Evolutionary conservation across 2,888 invertebrate genomes (phyloP).

Genomic region (Drosophila maculinotata): DNA sequence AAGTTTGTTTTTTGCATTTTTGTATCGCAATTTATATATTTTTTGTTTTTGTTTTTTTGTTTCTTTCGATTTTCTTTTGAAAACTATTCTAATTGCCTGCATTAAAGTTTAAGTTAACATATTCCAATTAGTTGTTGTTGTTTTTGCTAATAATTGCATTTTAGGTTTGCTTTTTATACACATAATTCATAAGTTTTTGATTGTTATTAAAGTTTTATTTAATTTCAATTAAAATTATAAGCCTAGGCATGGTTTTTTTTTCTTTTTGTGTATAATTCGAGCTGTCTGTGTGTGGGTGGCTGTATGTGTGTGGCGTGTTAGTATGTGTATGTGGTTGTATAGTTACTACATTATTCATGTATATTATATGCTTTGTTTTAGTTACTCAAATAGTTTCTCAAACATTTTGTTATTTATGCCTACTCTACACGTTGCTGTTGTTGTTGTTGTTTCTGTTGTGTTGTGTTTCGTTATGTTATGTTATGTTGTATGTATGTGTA

Average conservation of each 20-base stretch:
- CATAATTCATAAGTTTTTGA: conserved; percentile 59
- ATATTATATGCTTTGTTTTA: conserved; percentile 53
- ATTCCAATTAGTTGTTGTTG: conserved; percentile 45
- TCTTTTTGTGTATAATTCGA: conserved; percentile 75
- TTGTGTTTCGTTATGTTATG: conserved; percentile 22
- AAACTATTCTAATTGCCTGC: conserved; percentile 67
- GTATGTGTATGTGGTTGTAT: conserved; percentile 49
- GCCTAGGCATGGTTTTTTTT: conserved; percentile 61
- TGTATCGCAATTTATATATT: conserved; percentile 12
- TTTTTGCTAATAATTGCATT: conserved; percentile 51
- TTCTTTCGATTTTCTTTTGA: conserved; percentile 22
- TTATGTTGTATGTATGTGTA: conserved; percentile 32
- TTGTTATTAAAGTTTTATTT: conserved; percentile 62
- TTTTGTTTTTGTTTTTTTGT: conserved; percentile 7
- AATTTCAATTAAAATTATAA: conserved; percentile 69
- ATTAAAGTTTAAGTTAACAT: conserved; percentile 63
- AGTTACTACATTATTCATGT: conserved; percentile 74
- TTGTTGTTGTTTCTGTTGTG: conserved; percentile 24
- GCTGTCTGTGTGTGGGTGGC: conserved; percentile 54
- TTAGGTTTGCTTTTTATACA: conserved; percentile 55
- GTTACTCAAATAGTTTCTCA: conserved; percentile 68
- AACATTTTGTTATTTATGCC: conserved; percentile 61
- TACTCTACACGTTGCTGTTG: conserved; percentile 51
- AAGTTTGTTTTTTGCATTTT: conserved; percentile 14
- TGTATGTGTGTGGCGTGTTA: conserved; percentile 44